phyloP scores from a whole-genome alignment of 2,797 vertebrate genomes.

The Cossypha dichroa region DNA sequence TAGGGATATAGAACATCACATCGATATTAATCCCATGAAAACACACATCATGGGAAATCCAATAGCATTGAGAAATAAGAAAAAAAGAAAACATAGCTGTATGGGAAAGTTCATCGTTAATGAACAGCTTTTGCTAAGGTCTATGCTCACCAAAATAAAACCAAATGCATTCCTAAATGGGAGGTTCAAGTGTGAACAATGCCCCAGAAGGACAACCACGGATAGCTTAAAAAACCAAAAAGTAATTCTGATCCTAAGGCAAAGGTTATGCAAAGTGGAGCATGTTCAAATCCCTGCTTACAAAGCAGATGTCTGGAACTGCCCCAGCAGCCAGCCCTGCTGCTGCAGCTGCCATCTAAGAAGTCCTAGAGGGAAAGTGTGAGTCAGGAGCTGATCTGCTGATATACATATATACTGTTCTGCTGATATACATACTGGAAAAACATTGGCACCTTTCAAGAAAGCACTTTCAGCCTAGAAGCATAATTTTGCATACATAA shows the following conservation, averaged over 20 bases:
- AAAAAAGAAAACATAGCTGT: neutral
- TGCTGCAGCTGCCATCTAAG: fast-evolving
- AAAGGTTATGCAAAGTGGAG: neutral
- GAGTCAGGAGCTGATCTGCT: neutral
- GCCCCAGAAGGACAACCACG: neutral
- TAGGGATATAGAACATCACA: neutral
- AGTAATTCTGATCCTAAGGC: neutral
- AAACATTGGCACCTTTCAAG: neutral
- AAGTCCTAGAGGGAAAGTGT: neutral
- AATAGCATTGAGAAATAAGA: neutral
- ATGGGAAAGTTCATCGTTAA: neutral
- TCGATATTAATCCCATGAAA: conserved; percentile 20
- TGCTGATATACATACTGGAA: neutral
- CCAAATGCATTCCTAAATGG: neutral
- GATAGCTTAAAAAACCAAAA: neutral
- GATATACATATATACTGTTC: too few species aligned
- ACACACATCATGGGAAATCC: neutral
- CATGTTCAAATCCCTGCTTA: neutral
- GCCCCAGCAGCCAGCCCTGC: neutral
- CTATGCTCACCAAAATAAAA: neutral
- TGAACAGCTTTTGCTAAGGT: neutral
- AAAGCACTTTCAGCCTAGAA: neutral
- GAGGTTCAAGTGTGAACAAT: neutral
- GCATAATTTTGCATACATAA: neutral
- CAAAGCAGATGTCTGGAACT: neutral